Conservation (phyloP, 2,797 vertebrate genomes). For the Mareca strepera region DNA sequence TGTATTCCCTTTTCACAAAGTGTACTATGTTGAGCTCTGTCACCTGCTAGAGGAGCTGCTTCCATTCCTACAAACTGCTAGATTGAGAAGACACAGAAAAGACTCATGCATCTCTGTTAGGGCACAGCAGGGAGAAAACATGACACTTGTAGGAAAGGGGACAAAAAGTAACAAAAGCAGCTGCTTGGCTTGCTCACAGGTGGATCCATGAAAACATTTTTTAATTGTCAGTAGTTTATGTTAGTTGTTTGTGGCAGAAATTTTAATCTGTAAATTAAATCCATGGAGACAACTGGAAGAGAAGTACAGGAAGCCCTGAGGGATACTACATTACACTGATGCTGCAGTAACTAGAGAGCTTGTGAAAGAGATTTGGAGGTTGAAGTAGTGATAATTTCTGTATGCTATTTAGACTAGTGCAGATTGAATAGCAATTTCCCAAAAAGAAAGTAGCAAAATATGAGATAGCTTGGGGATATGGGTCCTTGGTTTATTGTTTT, state of each 20-base stretch:
- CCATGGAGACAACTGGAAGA: background rate
- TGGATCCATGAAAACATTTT: conserved; percentile 8
- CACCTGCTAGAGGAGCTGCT: background rate
- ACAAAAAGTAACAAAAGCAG: background rate
- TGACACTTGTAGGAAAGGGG: background rate
- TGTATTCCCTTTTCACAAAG: background rate
- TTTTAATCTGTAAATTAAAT: conserved; percentile 29
- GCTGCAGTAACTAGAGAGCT: background rate
- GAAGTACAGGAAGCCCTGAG: background rate
- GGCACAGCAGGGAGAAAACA: background rate
- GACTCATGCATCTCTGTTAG: background rate
- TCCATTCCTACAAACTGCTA: background rate
- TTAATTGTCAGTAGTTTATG: background rate
- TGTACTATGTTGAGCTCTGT: background rate
- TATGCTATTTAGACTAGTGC: background rate
- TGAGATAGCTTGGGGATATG: background rate
- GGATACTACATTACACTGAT: background rate
- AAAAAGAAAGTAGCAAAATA: background rate
- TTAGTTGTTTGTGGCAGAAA: conserved; percentile 15
- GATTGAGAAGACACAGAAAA: background rate
- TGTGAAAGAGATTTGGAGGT: background rate
- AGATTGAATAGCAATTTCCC: background rate
- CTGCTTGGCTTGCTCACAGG: background rate
- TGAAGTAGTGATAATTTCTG: background rate
- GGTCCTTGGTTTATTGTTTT: background rate